Conservation (phyloP, 2,888 invertebrate genomes). For the Thymelicus sylvestris region DNA sequence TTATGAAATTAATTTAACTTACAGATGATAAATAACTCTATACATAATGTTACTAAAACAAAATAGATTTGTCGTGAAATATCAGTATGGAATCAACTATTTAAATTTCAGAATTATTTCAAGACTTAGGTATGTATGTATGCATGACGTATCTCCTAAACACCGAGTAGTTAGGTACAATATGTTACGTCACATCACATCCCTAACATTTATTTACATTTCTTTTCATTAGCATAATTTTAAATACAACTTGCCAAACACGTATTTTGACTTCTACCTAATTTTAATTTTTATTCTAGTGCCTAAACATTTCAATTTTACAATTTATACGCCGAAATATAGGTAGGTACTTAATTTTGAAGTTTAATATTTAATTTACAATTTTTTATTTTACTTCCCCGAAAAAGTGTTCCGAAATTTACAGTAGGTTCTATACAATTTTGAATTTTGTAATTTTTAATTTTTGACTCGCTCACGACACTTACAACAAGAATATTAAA, state of each 20-base stretch:
- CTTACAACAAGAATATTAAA: conserved; percentile 50
- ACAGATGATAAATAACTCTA: conserved; percentile 54
- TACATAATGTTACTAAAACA: conserved; percentile 50
- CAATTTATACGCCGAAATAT: conserved; percentile 74
- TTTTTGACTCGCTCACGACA: conserved; percentile 51
- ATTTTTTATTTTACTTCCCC: conserved; percentile 53
- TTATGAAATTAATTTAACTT: conserved; percentile 56
- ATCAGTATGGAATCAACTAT: conserved; percentile 40
- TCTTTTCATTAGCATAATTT: conserved; percentile 50
- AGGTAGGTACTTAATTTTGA: conserved; percentile 65
- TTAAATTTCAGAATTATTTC: conserved; percentile 40
- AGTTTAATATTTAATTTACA: conserved; percentile 54
- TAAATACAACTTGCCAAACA: conserved; percentile 76
- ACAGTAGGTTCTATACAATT: conserved; percentile 42
- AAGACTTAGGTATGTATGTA: conserved; percentile 33
- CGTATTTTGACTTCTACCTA: conserved; percentile 79
- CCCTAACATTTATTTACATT: conserved; percentile 76
- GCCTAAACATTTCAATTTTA: conserved; percentile 74
- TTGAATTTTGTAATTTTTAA: conserved; percentile 39
- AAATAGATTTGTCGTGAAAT: conserved; percentile 57
- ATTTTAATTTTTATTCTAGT: conserved; percentile 63
- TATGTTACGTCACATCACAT: conserved; percentile 75
- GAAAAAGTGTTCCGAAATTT: conserved; percentile 53
- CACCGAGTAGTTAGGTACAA: conserved; percentile 70
- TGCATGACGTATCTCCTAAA: conserved; percentile 52